A percentile compares a stretch with the other conserved stretches of the same genome.
Conservation (phyloP, 2,888 invertebrate genomes). For the Phrixothrix hirtus region DNA sequence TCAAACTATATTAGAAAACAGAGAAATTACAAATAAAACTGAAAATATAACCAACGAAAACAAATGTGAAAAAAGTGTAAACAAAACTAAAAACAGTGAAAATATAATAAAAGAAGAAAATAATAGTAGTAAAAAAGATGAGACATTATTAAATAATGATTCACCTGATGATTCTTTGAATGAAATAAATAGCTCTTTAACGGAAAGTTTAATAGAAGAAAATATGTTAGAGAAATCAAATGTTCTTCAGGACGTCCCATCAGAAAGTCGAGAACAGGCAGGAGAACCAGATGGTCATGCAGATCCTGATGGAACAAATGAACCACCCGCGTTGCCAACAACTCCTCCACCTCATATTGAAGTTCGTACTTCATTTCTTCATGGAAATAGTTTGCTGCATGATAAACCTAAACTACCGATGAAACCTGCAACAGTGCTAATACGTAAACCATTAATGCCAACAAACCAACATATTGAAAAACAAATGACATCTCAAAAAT, state of each 20-base stretch:
- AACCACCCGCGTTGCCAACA: slow-evolving; percentile 71
- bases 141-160: slow-evolving; percentile 30
- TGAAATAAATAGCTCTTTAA: slow-evolving; percentile 20
- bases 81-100: slow-evolving; percentile 22
- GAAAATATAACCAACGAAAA: slow-evolving; percentile 21
- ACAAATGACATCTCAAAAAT: slow-evolving; percentile 36
- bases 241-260: slow-evolving; percentile 15
- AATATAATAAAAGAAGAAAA: slow-evolving; percentile 5
- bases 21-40: slow-evolving; percentile 1
- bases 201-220: slow-evolving; percentile 18
- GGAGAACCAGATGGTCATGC: slow-evolving; percentile 88
- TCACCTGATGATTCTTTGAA: slow-evolving; percentile 14
- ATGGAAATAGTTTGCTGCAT: slow-evolving; percentile 61
- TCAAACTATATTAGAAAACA: slow-evolving; percentile 9
- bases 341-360: slow-evolving; percentile 67
- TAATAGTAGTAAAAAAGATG: slow-evolving; percentile 6
- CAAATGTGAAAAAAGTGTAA: slow-evolving; percentile 9
- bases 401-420: slow-evolving; percentile 71
- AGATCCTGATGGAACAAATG: slow-evolving; percentile 73
- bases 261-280: slow-evolving; percentile 72
- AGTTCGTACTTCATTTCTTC: slow-evolving; percentile 70
- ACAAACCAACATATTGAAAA: slow-evolving; percentile 26
- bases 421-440: slow-evolving; percentile 62
- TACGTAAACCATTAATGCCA: slow-evolving; percentile 42
- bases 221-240: slow-evolving; percentile 4